These are phyloP conservation scores for Acanthoscelides obtectus DNA, from an alignment of 2,888 invertebrate species.

Conservation along the genomic window DNA sequence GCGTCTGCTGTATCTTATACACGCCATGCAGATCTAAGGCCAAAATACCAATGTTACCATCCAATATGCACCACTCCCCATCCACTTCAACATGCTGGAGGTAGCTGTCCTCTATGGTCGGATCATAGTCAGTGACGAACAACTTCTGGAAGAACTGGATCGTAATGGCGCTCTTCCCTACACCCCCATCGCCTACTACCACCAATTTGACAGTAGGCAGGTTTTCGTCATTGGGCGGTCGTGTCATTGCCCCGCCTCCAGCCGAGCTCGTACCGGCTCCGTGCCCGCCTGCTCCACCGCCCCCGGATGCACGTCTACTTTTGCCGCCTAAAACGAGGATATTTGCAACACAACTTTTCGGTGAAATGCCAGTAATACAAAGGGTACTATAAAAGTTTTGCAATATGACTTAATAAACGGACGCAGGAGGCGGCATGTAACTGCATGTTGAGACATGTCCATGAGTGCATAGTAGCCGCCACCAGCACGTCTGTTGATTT, in stretches of 20 bases:
- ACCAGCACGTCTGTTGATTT: too few species aligned
- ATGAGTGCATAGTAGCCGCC: too few species aligned
- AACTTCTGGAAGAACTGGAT: conserved; percentile 94
- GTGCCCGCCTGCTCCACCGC: not conserved
- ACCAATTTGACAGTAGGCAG: conserved; percentile 79
- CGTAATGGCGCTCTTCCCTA: conserved; percentile 94
- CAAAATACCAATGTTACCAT: too few species aligned
- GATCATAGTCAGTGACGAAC: conserved; percentile 93
- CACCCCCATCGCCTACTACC: conserved; percentile 92
- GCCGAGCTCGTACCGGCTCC: not conserved
- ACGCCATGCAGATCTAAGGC: too few species aligned
- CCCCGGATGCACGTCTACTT: not conserved
- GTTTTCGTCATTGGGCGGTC: conserved; percentile 70
- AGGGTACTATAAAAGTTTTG: too few species aligned
- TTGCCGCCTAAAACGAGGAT: not conserved
- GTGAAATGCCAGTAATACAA: too few species aligned
- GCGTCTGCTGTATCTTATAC: too few species aligned
- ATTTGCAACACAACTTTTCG: too few species aligned
- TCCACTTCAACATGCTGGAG: conserved; percentile 92
- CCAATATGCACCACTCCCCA: conserved; percentile 85
- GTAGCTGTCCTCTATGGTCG: conserved; percentile 93
- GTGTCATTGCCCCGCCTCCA: conserved; percentile 48
- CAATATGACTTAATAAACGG: too few species aligned
- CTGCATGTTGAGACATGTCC: too few species aligned
- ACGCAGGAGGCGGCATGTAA: too few species aligned